Base-by-base conservation (phyloP, 2,797 vertebrate genomes). In the Sebastes nivosus region DNA sequence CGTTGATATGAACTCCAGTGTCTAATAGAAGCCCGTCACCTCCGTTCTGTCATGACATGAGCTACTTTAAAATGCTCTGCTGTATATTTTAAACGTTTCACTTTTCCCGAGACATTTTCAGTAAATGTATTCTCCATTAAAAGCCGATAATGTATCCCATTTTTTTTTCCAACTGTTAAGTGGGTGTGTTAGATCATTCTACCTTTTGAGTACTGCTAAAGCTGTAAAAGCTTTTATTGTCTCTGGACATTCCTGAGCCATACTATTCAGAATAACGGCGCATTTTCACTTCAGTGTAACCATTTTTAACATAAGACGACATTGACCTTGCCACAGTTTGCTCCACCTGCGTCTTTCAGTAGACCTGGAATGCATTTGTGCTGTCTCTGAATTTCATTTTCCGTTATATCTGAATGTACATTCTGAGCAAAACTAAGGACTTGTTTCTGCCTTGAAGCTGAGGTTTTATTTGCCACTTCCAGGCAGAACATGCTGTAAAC, bases 41-140 rank as follows among this genome's bases (percentile, higher is more conserved):
- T 52, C 25, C 8, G 22, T 60, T 52, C 9, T 18, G 12, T 63
- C 20, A 11, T 61, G 6, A 57, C 73, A 38, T 75, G 20, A 68
- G 38, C 42, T 73, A 32, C 6, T 63, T 52, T 72, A 20, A 71
- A 80, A 50, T 6, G 24, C 10, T 27, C 52, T 3, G 12, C 72
- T 66, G 18, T 46, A 27, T 59, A 24, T 75, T 83, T 54, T 50
- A 36, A 79, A 52, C 25, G 6, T 60, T 60, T 50, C 5, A 63
- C 36, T 82, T 66, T 2, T 24, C 1, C 46, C 46, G 4, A 67
- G 29, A 60, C 50, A 36, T 2, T 70, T 52, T 13, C 0, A 5
- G 30, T 72, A 64, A 76, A 82, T 64, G n/a, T 54, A 38, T 69
- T 82, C 69, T 34, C 73, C 55, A 68, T 85, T 77, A 84, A 84